phyloP scores from a whole-genome alignment of 2,797 vertebrate species.

The Gymnopithys bicolor region DNA sequence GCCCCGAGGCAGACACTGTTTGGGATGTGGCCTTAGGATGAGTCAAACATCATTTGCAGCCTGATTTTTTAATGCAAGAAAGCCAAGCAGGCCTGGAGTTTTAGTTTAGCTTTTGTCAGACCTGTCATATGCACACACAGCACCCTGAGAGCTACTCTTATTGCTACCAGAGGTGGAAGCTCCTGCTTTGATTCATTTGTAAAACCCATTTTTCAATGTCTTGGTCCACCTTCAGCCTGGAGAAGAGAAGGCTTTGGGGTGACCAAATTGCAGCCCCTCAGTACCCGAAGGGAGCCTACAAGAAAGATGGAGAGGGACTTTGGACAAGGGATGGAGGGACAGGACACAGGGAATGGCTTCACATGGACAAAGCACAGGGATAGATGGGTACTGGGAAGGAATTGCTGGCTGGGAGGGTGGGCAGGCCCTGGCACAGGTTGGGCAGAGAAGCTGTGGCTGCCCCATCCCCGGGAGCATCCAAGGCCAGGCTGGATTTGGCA shows the following conservation, averaged over 20 bases:
- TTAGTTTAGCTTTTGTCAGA: not conserved
- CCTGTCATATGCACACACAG: not conserved
- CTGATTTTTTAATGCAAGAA: not conserved
- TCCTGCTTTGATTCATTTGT: not conserved
- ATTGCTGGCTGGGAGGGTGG: not conserved
- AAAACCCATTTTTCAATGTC: not conserved
- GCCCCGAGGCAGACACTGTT: not conserved
- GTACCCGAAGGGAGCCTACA: not conserved
- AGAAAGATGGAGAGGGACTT: not conserved
- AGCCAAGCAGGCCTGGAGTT: not conserved
- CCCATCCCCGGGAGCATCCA: not conserved
- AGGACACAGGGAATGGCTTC: not conserved
- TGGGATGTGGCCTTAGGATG: not conserved
- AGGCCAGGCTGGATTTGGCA: not conserved
- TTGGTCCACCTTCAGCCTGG: not conserved
- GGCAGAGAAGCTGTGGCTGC: not conserved
- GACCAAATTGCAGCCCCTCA: too few species aligned
- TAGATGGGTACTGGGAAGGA: not conserved
- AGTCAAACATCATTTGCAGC: conserved; percentile 20
- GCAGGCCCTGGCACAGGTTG: not conserved
- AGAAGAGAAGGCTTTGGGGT: not conserved
- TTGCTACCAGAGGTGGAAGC: too few species aligned
- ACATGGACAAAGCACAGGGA: not conserved
- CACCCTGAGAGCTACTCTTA: not conserved
- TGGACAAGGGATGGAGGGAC: not conserved